Conservation (phyloP, 2,797 vertebrate genomes). For the Schizopygopsis pylzovi region DNA sequence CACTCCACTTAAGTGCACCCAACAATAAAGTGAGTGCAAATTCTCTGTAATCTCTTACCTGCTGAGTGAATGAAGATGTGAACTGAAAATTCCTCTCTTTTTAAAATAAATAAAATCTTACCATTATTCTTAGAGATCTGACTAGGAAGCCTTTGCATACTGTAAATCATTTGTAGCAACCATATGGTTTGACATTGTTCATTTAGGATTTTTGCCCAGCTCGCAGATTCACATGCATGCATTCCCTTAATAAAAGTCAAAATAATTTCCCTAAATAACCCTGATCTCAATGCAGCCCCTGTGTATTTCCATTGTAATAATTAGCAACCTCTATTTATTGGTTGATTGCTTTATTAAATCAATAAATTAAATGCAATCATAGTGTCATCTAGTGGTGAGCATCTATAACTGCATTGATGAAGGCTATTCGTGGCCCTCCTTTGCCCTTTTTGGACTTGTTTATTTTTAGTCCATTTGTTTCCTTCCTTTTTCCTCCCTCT, state of each 20-base stretch:
- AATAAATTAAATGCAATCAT: conserved; percentile 83
- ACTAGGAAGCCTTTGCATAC: conserved; percentile 49
- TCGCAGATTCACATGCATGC: not conserved
- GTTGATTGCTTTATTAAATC: conserved; percentile 72
- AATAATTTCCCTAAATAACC: not conserved
- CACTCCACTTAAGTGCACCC: conserved; percentile 92
- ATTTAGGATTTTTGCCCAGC: not conserved
- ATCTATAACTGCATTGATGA: conserved; percentile 82
- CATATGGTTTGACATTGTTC: not conserved
- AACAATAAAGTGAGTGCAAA: conserved; percentile 88
- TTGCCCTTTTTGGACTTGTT: conserved; percentile 15
- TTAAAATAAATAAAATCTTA: not conserved
- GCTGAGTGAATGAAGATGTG: conserved; percentile 58
- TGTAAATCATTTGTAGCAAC: conserved; percentile 30
- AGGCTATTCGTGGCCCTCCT: not conserved
- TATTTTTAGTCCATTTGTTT: conserved; percentile 25
- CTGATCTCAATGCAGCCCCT: conserved; percentile 8
- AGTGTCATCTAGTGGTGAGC: conserved; percentile 97
- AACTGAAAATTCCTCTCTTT: conserved; percentile 43
- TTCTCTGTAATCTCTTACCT: conserved; percentile 87
- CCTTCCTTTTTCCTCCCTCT: conserved; percentile 16
- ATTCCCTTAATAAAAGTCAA: not conserved
- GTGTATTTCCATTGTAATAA: not conserved
- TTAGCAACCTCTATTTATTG: conserved; percentile 27
- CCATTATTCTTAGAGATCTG: conserved; percentile 52